Evolutionary conservation across 2,113 vertebrate genomes (phyloP), one percentile per base, ranked within the genome.

Genomic region (Forbesichthys agassizii): DNA sequence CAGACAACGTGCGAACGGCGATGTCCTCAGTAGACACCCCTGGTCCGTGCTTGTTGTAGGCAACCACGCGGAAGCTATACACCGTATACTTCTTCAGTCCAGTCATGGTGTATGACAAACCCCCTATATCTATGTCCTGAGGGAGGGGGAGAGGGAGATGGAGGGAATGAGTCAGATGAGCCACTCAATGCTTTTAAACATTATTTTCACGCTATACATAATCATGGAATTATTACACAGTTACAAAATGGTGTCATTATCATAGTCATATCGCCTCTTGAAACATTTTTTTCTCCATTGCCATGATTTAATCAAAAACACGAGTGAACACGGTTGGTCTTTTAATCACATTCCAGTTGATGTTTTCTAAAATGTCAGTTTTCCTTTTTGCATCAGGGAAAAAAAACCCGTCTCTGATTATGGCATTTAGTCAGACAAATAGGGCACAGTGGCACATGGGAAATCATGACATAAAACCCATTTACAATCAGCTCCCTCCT

Each of bases 1-100:
- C 98, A 0, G 98, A 98, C 33, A 96, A 80, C 0, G 98, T 99
- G 18, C 92, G 93, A 9, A 93, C 91, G 0, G 86, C 83, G 1
- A 98, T 77, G 13, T 99, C 98, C 14, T 98, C 94, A 0, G 98
- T 98, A 53, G 98, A 99, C 75, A 99, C 96, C 2, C 98, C 97
- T 0, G 96, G 94, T 0, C 98, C 98, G 1, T 99, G 98, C 62
- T 96, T 96, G 87, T 99, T 99, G 88, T 96, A 95, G 36, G 97
- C 98, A 48, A 99, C 97, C 66, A 99, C 95, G 3, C 97, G 93
- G 85, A 99, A 96, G 74, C 90, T 97, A 83, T 99, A 99, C 77
- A 98, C 96, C 0, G 94, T 95, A 75, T 95, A 95, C 78, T 98
- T 99, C 91, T 95, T 99, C 83, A 99, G 86, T 0, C 95, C 95